phyloP scores from a whole-genome alignment of 2,113 vertebrate species.

The Psophia crepitans region DNA sequence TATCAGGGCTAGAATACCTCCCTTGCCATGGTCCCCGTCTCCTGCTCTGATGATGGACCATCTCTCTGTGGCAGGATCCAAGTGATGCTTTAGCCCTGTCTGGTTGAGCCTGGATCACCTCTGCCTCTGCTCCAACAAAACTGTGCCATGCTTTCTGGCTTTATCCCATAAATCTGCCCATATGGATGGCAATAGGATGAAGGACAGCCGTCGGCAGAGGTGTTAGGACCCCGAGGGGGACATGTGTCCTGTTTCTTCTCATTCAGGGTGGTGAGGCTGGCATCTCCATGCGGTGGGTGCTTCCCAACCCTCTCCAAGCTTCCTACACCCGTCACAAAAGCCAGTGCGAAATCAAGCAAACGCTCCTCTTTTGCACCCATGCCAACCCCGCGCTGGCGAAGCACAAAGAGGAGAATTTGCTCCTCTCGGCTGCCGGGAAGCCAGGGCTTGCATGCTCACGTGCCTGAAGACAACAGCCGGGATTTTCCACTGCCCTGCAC shows the following conservation, averaged over 20 bases:
- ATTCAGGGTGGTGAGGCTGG: neutral
- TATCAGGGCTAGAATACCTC: rapidly evolving
- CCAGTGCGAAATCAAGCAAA: too few species aligned
- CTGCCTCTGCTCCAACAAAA: neutral
- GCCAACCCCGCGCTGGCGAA: neutral
- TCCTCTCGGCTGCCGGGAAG: neutral
- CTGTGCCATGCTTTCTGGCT: neutral
- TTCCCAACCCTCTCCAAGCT: neutral
- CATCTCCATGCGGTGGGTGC: neutral
- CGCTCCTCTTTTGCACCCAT: rapidly evolving
- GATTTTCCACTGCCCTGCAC: constrained; percentile 11
- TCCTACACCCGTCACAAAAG: rapidly evolving
- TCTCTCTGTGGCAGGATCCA: neutral
- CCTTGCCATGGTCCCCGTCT: rapidly evolving
- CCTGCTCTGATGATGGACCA: neutral
- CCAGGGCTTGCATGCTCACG: rapidly evolving
- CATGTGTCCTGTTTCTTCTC: rapidly evolving
- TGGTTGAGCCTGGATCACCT: neutral
- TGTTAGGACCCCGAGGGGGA: neutral
- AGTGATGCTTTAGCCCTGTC: neutral
- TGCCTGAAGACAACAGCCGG: neutral
- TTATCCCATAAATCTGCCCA: neutral
- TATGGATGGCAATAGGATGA: neutral
- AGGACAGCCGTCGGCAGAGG: neutral
- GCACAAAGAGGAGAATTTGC: neutral